These are phyloP conservation scores for Porites rus DNA, from an alignment of 92 coral and sea anemone species.

Conservation along the genomic window DNA sequence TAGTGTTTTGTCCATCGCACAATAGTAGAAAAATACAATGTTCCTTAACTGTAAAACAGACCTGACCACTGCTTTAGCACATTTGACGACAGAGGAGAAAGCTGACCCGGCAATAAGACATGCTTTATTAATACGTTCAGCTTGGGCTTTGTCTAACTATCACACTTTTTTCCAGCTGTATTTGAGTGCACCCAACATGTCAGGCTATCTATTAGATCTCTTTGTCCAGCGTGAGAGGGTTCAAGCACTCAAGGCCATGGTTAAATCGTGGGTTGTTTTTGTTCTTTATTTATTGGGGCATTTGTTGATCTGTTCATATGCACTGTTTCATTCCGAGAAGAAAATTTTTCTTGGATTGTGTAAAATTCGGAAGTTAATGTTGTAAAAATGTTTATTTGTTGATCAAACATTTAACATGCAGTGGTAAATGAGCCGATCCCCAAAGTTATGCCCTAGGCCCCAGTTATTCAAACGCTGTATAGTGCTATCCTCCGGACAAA, in stretches of 20 bases:
- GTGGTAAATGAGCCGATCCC: constrained; percentile 22
- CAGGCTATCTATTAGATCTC: constrained; percentile 98
- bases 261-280: constrained; percentile 99
- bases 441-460: constrained; percentile 17
- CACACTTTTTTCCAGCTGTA: constrained; percentile 99
- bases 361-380: too few species aligned
- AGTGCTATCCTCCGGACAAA: too few species aligned
- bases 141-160: constrained; percentile 99
- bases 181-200: constrained; percentile 97
- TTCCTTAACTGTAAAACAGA: constrained; percentile 60
- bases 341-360: too few species aligned
- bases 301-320: constrained; percentile 30
- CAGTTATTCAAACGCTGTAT: too few species aligned
- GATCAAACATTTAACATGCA: neutral
- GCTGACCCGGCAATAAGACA: constrained; percentile 88
- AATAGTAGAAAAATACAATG: neutral
- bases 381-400: neutral
- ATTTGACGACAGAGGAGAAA: constrained; percentile 85
- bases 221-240: constrained; percentile 94
- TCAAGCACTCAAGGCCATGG: constrained; percentile 92
- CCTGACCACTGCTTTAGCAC: constrained; percentile 81
- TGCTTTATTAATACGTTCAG: constrained; percentile 91
- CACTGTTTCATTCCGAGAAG: too few species aligned
- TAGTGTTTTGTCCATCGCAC: too few species aligned
- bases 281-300: constrained; percentile 65